Base-by-base conservation (phyloP, 2,797 vertebrate species). In the Uromys caudimaculatus region DNA sequence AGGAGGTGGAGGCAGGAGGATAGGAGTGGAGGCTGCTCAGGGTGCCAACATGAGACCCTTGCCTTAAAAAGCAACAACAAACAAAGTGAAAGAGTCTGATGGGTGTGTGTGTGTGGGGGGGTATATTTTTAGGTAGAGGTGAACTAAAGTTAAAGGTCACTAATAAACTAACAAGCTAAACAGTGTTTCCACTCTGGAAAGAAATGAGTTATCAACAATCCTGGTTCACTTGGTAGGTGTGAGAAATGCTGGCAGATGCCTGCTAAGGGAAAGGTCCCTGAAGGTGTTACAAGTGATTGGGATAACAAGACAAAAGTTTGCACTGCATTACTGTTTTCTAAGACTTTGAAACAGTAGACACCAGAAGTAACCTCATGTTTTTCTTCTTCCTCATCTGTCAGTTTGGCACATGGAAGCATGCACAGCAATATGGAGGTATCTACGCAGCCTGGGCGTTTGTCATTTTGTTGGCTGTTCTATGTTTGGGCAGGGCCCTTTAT, bases 361-460 rank as follows among this genome's bases (percentile, higher is more conserved):
- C 38, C 4, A 84, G 35, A 54, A 90, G 88, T 94, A 95, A 95
- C 78, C 16, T 60, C 24, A 47, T 54, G 60, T 64, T 96, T 94
- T 58, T 77, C 32, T 92, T 71, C 73, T 90, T 27, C 76, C 38
- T 89, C 1, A 19, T 69, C 60, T 44, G 41, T 82, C 98, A 99
- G 99, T 99, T 99, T 27, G 99, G 99, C 7, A 99, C 99, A 23
- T 99, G 99, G 99, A 97, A 97, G 77, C 98, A 99, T 91, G 99
- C 99, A 47, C 98, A 97, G 94, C 98, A 95, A 91, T 99, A 99
- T 90, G 98, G 98, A 89, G 99, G 99, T 64, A 99, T 99, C 98
- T 99, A 99, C 91, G 99, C 99, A 91, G 99, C 99, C 21, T 99
- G 99, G 99, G 99, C 99, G 3, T 98, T 98, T 96, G 98, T 99